These are phyloP conservation scores for Eleutherodactylus coqui DNA, from an alignment of 2,797 vertebrate species.

Conservation along the genomic window DNA sequence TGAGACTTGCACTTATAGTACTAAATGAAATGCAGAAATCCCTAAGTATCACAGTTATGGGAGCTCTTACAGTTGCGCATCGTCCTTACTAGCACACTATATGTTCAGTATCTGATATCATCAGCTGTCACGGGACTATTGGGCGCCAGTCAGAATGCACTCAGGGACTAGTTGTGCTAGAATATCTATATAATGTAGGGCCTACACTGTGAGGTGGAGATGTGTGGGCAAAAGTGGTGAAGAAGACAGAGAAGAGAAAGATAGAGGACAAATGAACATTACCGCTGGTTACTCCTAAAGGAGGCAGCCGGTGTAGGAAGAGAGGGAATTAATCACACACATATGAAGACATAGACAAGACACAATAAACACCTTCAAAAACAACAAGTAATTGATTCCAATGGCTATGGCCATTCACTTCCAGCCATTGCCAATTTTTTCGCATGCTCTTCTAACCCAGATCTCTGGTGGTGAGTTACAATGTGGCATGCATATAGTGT, in stretches of 20 bases:
- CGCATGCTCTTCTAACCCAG: background rate
- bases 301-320: conserved; percentile 75
- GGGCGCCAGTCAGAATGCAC: background rate
- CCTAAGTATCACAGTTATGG: background rate
- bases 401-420: background rate
- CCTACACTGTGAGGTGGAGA: background rate
- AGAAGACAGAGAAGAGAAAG: conserved; percentile 74
- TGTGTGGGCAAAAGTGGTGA: conserved; percentile 8
- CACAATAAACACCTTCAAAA: conserved; percentile 22
- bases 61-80: background rate
- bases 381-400: background rate
- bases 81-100: background rate
- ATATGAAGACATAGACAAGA: conserved; percentile 65
- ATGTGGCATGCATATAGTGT: background rate
- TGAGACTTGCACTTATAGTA: background rate
- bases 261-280: conserved; percentile 76
- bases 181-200: background rate
- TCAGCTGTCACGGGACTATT: background rate
- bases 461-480: background rate
- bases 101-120: background rate
- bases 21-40: conserved; percentile 32
- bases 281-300: conserved; percentile 82
- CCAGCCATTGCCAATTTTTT: background rate
- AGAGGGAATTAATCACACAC: conserved; percentile 69
- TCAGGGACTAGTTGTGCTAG: background rate